Percentiles rank a stretch among this genome's conserved stretches.
Evolutionary conservation across 2,113 vertebrate species (phyloP).

Genomic region (Gobio gobio): DNA sequence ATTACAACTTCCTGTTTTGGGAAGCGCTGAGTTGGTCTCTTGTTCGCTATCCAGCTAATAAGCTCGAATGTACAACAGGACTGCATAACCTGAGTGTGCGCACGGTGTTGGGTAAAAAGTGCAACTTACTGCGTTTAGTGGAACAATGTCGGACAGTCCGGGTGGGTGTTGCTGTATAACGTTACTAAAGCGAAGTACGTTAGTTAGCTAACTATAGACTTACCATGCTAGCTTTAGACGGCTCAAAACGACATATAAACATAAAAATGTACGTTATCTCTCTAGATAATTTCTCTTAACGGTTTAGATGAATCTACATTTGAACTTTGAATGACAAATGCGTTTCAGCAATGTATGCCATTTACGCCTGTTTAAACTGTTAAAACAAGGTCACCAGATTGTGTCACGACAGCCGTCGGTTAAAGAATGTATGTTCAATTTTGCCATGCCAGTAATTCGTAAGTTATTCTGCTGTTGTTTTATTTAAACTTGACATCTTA

Average conservation of each 20-base stretch:
- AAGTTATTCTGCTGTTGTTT: neutral
- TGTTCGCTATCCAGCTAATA: neutral
- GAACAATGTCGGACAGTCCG: constrained; percentile 43
- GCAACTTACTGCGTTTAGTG: neutral
- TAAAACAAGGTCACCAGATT: constrained; percentile 3
- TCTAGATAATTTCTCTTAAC: neutral
- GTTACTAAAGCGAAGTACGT: neutral
- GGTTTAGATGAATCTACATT: neutral
- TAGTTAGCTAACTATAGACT: neutral
- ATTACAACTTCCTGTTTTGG: constrained; percentile 31
- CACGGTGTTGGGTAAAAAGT: neutral
- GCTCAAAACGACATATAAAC: neutral
- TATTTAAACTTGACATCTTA: neutral
- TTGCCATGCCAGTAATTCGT: neutral
- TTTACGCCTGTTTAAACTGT: neutral
- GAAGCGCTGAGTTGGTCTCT: constrained; percentile 15
- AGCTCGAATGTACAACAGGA: neutral
- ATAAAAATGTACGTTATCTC: neutral
- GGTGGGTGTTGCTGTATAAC: constrained; percentile 16
- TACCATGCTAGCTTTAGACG: neutral
- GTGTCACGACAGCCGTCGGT: neutral
- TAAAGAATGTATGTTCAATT: neutral
- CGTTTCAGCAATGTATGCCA: neutral
- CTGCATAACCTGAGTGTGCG: neutral
- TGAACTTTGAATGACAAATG: neutral